Base-by-base conservation (phyloP, 2,797 vertebrate species). In the Liparis tanakae region DNA sequence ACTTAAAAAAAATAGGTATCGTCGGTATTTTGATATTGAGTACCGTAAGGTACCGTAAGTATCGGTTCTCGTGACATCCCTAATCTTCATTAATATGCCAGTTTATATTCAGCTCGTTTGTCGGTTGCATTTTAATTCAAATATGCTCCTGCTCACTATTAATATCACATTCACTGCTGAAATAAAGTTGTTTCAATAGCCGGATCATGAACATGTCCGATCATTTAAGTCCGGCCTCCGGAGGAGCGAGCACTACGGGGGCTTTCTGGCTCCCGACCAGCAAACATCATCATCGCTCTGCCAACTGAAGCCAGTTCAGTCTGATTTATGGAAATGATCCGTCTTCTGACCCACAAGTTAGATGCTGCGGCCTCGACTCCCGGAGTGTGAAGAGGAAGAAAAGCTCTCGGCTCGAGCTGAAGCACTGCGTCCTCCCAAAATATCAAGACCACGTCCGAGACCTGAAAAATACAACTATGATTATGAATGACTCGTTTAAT, bases 191-290 rank as follows among this genome's bases (percentile, higher is more conserved):
- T 66, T 66, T 70, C 43, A 60, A 37, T 60, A 72, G 25, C 43
- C 71, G 36, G 34, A 65, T 55, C 9, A 69, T 72, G 5, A 69
- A 58, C 68, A 51, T 61, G 25, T 71, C 48, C 18, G 1, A 64
- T 74, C 53, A 68, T 71, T 80, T 59, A 57, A 74, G 61, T 54
- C n/a, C 64, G 36, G n/a, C 70, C 34, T 51, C 58, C 41, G 43
- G 48, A 67, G 66, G 60, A 43, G 30, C n/a, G 10, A n/a, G 14
- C 58, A 62, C 25, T 54, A 41, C 30, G 39, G 55, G 17, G 48
- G 22, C 37, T 69, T 30, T 30, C 25, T 30, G 25, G 22, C 43
- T 62, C 34, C 34, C 22, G 46, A 69, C 71, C 43, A 69, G 55
- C 20, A 46, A 54, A 65, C 51, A 12, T 74, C 30, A 77, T 74